Conservation (phyloP, 2,113 vertebrate genomes). For the Pedetes capensis region DNA sequence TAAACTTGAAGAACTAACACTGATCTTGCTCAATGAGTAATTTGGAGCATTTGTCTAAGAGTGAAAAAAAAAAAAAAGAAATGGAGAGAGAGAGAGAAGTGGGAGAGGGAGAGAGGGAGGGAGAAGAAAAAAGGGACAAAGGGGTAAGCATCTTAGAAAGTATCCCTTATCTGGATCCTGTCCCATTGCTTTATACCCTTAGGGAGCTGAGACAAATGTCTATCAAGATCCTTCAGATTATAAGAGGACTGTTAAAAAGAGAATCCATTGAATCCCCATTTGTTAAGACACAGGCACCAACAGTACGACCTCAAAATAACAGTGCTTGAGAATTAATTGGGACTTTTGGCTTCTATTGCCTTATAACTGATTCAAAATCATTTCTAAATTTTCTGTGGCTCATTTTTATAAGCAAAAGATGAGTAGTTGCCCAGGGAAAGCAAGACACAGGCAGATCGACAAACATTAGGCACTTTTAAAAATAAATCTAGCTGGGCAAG, state of each 20-base stretch:
- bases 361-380: neutral
- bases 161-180: neutral
- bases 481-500: no score
- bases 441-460: neutral
- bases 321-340: neutral
- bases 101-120: accelerated
- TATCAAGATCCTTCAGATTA: neutral
- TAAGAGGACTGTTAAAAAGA: neutral
- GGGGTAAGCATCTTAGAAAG: neutral
- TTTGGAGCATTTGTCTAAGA: conserved; percentile 29
- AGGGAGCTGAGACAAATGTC: neutral
- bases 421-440: neutral
- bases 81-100: no score
- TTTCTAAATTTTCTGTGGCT: neutral
- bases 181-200: neutral
- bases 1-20: conserved; percentile 12
- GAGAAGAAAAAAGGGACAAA: neutral
- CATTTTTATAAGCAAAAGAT: neutral
- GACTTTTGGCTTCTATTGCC: neutral
- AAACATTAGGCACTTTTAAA: conserved; percentile 68
- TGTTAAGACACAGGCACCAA: neutral
- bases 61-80: no score
- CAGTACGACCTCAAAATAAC: neutral
- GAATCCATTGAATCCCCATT: neutral
- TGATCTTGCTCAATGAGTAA: neutral